These are phyloP conservation scores for Melanostoma mellinum DNA, from an alignment of 2,888 invertebrate species.

Conservation along the genomic window DNA sequence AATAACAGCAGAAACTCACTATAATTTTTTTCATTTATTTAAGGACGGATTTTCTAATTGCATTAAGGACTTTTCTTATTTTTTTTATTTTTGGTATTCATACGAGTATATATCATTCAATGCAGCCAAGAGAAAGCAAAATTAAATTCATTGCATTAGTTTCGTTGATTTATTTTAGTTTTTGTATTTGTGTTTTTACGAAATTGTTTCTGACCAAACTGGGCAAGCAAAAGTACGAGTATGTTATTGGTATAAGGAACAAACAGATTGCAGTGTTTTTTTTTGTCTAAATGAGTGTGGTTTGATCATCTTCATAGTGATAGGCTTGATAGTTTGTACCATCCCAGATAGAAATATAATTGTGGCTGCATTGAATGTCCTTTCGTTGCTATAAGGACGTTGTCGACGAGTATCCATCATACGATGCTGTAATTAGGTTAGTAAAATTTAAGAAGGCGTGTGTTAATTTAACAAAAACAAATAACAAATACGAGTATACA, in stretches of 20 bases:
- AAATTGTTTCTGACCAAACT: constrained; percentile 37
- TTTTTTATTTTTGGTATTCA: not conserved
- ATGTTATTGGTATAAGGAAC: constrained; percentile 15
- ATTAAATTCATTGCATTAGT: constrained; percentile 66
- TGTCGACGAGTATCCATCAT: constrained; percentile 88
- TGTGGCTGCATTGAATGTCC: constrained; percentile 76
- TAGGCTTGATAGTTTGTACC: constrained; percentile 75
- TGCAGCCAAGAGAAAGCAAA: constrained; percentile 73
- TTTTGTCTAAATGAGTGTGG: constrained; percentile 73
- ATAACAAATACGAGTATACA: constrained; percentile 39
- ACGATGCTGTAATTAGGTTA: constrained; percentile 85
- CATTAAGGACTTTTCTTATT: constrained; percentile 61
- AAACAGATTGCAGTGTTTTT: constrained; percentile 6
- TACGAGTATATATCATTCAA: constrained; percentile 60
- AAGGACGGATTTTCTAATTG: constrained; percentile 72
- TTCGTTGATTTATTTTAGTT: constrained; percentile 61
- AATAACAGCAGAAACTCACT: constrained; percentile 71
- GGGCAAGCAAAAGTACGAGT: constrained; percentile 31
- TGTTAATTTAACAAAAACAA: constrained; percentile 60
- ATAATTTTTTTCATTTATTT: constrained; percentile 63
- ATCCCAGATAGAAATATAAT: constrained; percentile 76
- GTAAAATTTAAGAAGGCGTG: constrained; percentile 71
- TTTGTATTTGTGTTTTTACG: not conserved
- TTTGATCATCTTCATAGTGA: constrained; percentile 75
- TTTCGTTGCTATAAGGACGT: constrained; percentile 85